Evolutionary conservation across 2,888 invertebrate genomes (phyloP).

Genomic region (Lithophane socia): DNA sequence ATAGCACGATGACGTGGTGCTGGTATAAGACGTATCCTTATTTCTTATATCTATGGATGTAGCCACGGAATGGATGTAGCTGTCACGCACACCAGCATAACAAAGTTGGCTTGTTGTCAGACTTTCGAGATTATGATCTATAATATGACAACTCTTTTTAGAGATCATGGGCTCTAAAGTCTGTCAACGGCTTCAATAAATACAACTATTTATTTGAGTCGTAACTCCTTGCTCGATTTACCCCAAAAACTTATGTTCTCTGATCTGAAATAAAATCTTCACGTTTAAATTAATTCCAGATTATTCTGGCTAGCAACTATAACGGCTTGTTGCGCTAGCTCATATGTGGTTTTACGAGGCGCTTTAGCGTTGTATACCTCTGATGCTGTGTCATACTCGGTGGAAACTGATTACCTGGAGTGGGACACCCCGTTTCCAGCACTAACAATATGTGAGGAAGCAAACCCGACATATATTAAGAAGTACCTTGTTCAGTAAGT

Average conservation of each 20-base stretch:
- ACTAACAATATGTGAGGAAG: slow-evolving; percentile 90
- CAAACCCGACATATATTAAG: slow-evolving; percentile 76
- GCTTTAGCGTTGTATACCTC: slow-evolving; percentile 85
- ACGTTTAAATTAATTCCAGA: slow-evolving; percentile 72
- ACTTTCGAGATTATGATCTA: too few relatives aligned
- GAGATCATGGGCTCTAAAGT: too few relatives aligned
- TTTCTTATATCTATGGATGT: too few relatives aligned
- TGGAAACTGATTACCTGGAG: slow-evolving; percentile 90
- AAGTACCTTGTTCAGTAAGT: slow-evolving; percentile 77
- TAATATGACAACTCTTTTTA: too few relatives aligned
- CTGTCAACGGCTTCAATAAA: too few relatives aligned
- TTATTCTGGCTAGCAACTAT: slow-evolving; percentile 89
- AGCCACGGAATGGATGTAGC: too few relatives aligned
- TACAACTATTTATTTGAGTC: neutral
- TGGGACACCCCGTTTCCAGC: slow-evolving; percentile 92
- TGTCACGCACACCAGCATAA: too few relatives aligned
- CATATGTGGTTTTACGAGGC: slow-evolving; percentile 78
- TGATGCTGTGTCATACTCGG: slow-evolving; percentile 88
- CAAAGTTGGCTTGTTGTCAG: too few relatives aligned
- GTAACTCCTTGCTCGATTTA: neutral
- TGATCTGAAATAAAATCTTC: neutral
- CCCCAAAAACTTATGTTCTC: neutral
- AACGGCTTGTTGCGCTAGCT: slow-evolving; percentile 75
- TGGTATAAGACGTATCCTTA: too few relatives aligned
- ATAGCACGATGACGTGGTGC: too few relatives aligned